Evolutionary conservation across 2,797 vertebrate genomes (phyloP).

Genomic region (Hippocampus kuda): DNA sequence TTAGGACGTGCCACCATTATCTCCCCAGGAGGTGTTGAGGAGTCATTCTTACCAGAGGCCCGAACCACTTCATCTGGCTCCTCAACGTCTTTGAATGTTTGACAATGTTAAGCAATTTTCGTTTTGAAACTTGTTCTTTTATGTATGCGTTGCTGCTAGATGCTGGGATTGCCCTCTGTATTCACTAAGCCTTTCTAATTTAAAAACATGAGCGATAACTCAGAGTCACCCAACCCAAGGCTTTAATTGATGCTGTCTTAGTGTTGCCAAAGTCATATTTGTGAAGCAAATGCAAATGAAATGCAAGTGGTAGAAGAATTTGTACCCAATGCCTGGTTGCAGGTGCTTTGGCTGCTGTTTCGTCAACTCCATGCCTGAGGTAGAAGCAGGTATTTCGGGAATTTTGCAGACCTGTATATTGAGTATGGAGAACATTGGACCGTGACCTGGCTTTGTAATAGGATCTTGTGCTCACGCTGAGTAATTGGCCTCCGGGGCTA

Average conservation of each 20-base stretch:
- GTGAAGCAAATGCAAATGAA: conserved; percentile 23
- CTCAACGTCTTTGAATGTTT: background rate
- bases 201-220: conserved; percentile 11
- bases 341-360: conserved; percentile 26
- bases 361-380: conserved; percentile 31
- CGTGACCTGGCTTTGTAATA: conserved; percentile 52
- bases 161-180: background rate
- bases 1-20: no score
- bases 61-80: background rate
- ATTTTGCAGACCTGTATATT: conserved; percentile 33
- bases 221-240: conserved; percentile 28
- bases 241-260: conserved; percentile 14
- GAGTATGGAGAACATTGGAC: conserved; percentile 37
- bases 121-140: background rate
- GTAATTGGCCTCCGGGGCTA: conserved; percentile 58
- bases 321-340: conserved; percentile 34
- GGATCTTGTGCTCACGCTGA: conserved; percentile 52
- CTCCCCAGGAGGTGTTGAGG: no score
- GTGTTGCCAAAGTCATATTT: conserved; percentile 26
- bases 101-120: no score
- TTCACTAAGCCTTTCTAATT: background rate
- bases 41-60: no score
- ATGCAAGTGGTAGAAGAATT: conserved; percentile 31
- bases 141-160: background rate
- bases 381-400: conserved; percentile 37